phyloP scores from a whole-genome alignment of 1,140 invertebrate genomes.

The Ceratoteleas bidentatus region DNA sequence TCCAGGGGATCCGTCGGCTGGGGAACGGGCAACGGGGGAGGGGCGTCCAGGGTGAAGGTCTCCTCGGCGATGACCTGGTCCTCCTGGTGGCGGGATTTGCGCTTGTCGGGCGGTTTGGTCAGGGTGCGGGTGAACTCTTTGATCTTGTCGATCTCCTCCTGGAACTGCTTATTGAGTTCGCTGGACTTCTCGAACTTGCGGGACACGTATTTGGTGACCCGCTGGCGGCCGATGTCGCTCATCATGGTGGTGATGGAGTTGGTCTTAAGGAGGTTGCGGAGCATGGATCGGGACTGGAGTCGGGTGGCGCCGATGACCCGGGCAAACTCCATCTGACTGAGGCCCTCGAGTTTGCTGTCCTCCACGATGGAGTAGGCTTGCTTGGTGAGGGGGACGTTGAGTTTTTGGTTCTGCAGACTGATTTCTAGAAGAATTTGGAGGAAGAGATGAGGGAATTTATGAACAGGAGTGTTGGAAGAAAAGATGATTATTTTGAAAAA shows the following conservation, averaged over 20 bases:
- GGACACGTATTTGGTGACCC: constrained; percentile 79
- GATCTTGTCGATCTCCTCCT: constrained; percentile 77
- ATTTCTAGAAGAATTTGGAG: constrained; percentile 76
- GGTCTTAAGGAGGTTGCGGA: constrained; percentile 79
- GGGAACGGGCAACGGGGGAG: not conserved
- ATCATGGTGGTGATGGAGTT: constrained; percentile 80
- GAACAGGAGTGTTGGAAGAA: too few relatives aligned
- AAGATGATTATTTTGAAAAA: too few relatives aligned
- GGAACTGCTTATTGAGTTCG: constrained; percentile 74
- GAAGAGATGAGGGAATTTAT: too few relatives aligned
- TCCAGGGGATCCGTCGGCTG: constrained; percentile 28
- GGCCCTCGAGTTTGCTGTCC: constrained; percentile 77
- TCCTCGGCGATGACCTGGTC: constrained; percentile 35
- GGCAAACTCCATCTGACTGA: constrained; percentile 79
- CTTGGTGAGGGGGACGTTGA: constrained; percentile 76
- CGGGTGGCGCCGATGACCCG: constrained; percentile 80
- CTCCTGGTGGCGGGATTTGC: constrained; percentile 28
- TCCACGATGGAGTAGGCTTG: constrained; percentile 81
- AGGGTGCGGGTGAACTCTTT: constrained; percentile 67
- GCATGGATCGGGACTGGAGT: constrained; percentile 80
- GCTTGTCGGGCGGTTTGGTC: constrained; percentile 15
- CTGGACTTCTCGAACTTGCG: constrained; percentile 75
- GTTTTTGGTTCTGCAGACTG: constrained; percentile 75
- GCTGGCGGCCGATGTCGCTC: constrained; percentile 83
- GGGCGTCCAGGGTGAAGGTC: constrained; percentile 33